Evolutionary conservation across 2,797 vertebrate species (phyloP).

Genomic region (Glyptemys insculpta): DNA sequence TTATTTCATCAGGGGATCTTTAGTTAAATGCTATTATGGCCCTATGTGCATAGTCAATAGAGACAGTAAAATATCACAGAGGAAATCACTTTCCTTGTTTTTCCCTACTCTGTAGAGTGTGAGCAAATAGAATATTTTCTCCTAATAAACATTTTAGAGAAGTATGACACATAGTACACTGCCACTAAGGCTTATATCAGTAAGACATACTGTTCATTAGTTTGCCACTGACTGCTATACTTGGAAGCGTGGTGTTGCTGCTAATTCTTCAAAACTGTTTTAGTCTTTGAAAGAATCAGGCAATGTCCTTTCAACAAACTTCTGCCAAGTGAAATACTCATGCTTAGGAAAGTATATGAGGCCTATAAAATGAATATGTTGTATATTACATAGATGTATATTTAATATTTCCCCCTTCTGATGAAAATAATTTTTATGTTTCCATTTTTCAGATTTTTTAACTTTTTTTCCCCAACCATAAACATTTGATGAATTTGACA

Average conservation of each 20-base stretch:
- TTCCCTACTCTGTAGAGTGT: not conserved
- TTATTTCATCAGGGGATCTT: conserved; percentile 47
- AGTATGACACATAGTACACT: not conserved
- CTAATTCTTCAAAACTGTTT: not conserved
- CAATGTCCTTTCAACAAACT: conserved; percentile 25
- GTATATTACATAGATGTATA: not conserved
- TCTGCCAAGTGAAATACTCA: not conserved
- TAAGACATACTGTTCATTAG: conserved; percentile 60
- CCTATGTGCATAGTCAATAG: conserved; percentile 41
- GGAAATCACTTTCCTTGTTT: conserved; percentile 18
- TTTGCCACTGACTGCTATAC: conserved; percentile 38
- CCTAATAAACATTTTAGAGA: conserved; percentile 34
- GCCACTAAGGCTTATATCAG: conserved; percentile 34
- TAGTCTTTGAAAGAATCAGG: not conserved
- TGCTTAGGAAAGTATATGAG: not conserved
- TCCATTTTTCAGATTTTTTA: not conserved
- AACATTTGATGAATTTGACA: not conserved
- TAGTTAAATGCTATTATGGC: conserved; percentile 54
- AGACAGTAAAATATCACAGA: conserved; percentile 18
- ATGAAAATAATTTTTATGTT: not conserved
- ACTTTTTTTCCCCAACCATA: not conserved
- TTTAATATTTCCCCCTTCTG: not conserved
- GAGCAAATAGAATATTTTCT: conserved; percentile 49
- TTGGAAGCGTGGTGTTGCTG: conserved; percentile 14
- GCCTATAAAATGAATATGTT: not conserved